Evolutionary conservation across 2,113 vertebrate species (phyloP).

Genomic region (Trichomycterus rosablanca): DNA sequence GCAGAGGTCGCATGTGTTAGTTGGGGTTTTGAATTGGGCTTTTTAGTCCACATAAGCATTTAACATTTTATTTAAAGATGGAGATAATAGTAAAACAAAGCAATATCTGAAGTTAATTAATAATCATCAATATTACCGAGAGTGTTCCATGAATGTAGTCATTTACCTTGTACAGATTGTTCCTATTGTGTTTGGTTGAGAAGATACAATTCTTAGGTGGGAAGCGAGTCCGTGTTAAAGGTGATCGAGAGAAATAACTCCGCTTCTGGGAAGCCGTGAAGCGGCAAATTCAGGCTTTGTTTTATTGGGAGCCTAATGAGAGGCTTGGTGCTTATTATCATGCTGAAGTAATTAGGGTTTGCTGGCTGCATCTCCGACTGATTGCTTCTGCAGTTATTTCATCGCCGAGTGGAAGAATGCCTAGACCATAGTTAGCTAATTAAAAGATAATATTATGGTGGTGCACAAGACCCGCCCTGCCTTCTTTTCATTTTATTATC

Average conservation of each 20-base stretch:
- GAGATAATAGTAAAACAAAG: too few relatives aligned
- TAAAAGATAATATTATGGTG: slow-evolving; percentile 71
- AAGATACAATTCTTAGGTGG: slow-evolving; percentile 1
- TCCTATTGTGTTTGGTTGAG: too few relatives aligned
- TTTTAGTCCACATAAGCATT: too few relatives aligned
- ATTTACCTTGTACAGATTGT: too few relatives aligned
- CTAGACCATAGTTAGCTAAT: slow-evolving; percentile 68
- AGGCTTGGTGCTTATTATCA: slow-evolving; percentile 59
- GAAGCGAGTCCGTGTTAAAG: slow-evolving; percentile 21
- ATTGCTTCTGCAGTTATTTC: slow-evolving; percentile 70
- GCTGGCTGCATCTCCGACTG: slow-evolving; percentile 51
- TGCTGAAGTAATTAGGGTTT: slow-evolving; percentile 68
- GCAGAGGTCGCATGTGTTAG: too few relatives aligned
- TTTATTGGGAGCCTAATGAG: slow-evolving; percentile 49
- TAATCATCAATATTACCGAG: too few relatives aligned
- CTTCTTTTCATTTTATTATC: slow-evolving; percentile 43
- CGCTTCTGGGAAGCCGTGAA: slow-evolving; percentile 34
- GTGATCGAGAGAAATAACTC: slow-evolving; percentile 8
- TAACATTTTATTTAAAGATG: too few relatives aligned
- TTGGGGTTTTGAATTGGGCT: too few relatives aligned
- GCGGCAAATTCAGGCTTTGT: slow-evolving; percentile 48
- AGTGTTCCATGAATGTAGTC: too few relatives aligned
- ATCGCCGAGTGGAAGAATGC: slow-evolving; percentile 60
- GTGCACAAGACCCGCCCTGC: slow-evolving; percentile 49
- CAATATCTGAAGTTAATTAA: too few relatives aligned